Percentiles rank a stretch among this genome's conserved stretches.
Conservation (phyloP, 2,797 vertebrate genomes). For the Adrianichthys oophorus region DNA sequence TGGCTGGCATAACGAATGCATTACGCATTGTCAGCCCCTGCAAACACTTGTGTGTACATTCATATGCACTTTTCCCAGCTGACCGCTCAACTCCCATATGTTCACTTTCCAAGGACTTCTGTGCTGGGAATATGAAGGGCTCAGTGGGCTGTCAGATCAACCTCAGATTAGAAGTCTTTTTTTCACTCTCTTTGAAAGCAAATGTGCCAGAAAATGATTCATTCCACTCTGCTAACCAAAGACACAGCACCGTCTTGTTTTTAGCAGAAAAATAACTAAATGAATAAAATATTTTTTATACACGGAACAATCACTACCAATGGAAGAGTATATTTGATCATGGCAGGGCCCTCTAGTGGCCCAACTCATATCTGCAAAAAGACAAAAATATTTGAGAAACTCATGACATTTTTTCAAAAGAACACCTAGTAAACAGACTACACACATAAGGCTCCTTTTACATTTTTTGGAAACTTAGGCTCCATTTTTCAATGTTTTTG, state of each 20-base stretch:
- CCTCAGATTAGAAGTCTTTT: constrained; percentile 23
- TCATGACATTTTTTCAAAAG: too few relatives aligned
- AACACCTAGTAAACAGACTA: too few relatives aligned
- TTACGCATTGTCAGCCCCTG: constrained; percentile 37
- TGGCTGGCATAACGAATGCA: constrained; percentile 52
- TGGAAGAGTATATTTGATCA: not conserved
- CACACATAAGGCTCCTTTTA: too few relatives aligned
- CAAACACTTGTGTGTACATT: constrained; percentile 23
- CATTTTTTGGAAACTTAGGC: too few relatives aligned
- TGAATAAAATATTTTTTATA: not conserved
- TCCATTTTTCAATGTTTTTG: too few relatives aligned
- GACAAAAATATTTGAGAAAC: too few relatives aligned
- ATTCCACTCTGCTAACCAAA: constrained; percentile 18
- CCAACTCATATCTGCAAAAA: too few relatives aligned
- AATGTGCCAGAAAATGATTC: constrained; percentile 37
- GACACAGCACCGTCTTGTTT: not conserved
- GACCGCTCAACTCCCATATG: constrained; percentile 60
- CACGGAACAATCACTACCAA: not conserved
- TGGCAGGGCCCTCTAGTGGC: not conserved
- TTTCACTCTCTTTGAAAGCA: constrained; percentile 27
- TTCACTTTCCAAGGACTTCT: constrained; percentile 23
- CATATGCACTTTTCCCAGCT: constrained; percentile 35
- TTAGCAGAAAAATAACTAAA: constrained; percentile 5
- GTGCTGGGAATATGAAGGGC: constrained; percentile 21
- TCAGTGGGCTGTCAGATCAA: constrained; percentile 19